Conservation (phyloP, 2,888 invertebrate species). For the Helicoverpa assulta region DNA sequence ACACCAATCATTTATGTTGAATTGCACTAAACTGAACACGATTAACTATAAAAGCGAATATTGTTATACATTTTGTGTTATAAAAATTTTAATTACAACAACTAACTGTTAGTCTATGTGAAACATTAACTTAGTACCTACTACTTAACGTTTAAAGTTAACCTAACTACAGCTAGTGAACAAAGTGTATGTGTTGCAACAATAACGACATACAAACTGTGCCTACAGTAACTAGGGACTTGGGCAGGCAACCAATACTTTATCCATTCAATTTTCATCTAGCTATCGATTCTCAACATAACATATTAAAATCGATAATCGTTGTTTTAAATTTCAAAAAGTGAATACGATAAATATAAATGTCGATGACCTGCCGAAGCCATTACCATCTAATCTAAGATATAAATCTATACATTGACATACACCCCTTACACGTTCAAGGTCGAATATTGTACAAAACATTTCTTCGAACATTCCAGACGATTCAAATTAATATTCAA, state of each 20-base stretch:
- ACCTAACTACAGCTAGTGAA: constrained; percentile 29
- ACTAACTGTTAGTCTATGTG: constrained; percentile 22
- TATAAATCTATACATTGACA: constrained; percentile 13
- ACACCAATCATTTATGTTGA: constrained; percentile 25
- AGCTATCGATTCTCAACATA: not conserved
- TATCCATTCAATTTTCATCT: not conserved
- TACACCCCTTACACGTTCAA: constrained; percentile 21
- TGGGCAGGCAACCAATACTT: constrained; percentile 23
- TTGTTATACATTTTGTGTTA: constrained; percentile 1
- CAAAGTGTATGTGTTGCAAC: constrained; percentile 28
- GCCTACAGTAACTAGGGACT: constrained; percentile 27
- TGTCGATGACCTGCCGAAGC: constrained; percentile 37
- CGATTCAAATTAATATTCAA: constrained; percentile 7
- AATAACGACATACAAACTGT: constrained; percentile 25
- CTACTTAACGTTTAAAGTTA: constrained; percentile 44
- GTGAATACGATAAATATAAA: not conserved
- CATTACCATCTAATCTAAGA: constrained; percentile 18
- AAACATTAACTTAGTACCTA: constrained; percentile 39
- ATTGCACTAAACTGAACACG: constrained; percentile 40
- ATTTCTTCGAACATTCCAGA: constrained; percentile 21
- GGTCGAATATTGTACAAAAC: constrained; percentile 10
- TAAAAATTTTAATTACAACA: constrained; percentile 31
- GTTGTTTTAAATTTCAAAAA: not conserved
- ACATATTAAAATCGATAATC: not conserved
- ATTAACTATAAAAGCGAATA: constrained; percentile 27